Conservation (phyloP, 2,113 vertebrate species). For the Hydropotes inermis region DNA sequence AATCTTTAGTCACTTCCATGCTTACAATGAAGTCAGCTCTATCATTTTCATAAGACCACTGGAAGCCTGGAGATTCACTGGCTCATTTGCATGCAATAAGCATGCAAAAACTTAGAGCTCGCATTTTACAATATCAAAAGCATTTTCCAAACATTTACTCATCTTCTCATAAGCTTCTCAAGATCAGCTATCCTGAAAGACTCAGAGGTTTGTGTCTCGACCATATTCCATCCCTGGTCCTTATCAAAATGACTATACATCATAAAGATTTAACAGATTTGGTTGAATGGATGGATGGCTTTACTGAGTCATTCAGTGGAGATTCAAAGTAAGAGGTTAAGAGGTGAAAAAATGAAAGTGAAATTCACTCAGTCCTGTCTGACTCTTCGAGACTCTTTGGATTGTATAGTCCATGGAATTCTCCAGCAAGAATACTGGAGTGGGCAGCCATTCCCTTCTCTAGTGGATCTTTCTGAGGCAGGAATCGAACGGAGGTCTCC, state of each 20-base stretch:
- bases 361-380: background rate
- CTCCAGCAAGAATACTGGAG: background rate
- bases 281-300: background rate
- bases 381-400: background rate
- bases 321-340: background rate
- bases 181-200: background rate
- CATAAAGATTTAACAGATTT: background rate
- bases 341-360: background rate
- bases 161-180: background rate
- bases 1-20: background rate
- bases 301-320: background rate
- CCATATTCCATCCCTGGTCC: background rate
- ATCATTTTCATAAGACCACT: background rate
- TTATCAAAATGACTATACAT: background rate
- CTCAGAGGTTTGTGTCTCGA: background rate
- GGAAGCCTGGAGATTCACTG: background rate
- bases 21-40: background rate
- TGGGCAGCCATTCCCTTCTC: background rate
- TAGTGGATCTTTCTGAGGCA: background rate
- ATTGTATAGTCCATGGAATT: background rate
- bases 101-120: background rate
- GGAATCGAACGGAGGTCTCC: background rate
- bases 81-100: background rate
- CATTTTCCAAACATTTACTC: slow-evolving; percentile 5
- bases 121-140: background rate